phyloP scores from a whole-genome alignment of 2,113 vertebrate genomes.

The Bambusicola thoracicus region DNA sequence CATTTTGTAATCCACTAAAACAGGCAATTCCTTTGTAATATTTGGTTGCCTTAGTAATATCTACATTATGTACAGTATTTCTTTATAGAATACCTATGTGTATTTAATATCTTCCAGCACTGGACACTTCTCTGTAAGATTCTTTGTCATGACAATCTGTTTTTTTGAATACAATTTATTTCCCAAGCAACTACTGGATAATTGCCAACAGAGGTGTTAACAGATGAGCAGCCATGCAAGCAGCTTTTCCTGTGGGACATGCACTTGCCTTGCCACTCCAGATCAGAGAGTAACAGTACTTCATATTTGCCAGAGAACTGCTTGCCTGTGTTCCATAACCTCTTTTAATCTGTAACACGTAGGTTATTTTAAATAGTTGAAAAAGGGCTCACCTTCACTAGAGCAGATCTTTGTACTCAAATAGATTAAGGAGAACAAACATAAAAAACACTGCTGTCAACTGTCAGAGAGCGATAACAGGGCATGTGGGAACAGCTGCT shows the following conservation, averaged over 20 bases:
- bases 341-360: background rate
- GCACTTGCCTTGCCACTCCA: background rate
- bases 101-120: background rate
- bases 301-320: background rate
- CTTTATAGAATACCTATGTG: background rate
- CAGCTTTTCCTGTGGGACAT: constrained; percentile 30
- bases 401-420: constrained; percentile 29
- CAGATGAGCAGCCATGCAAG: background rate
- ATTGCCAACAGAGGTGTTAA: constrained; percentile 27
- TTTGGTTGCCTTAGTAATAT: background rate
- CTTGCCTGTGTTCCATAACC: background rate
- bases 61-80: background rate
- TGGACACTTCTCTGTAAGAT: background rate
- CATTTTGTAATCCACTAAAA: background rate
- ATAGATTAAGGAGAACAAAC: constrained; percentile 39
- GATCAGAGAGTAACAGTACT: background rate
- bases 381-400: constrained; percentile 26
- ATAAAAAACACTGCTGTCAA: constrained; percentile 34
- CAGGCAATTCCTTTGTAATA: background rate
- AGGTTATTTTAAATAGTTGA: constrained; percentile 35
- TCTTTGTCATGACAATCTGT: background rate
- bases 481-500: background rate
- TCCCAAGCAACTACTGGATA: background rate
- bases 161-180: background rate
- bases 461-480: background rate